Evolutionary conservation across 2,797 vertebrate genomes (phyloP).

Genomic region (Lateolabrax maculatus): DNA sequence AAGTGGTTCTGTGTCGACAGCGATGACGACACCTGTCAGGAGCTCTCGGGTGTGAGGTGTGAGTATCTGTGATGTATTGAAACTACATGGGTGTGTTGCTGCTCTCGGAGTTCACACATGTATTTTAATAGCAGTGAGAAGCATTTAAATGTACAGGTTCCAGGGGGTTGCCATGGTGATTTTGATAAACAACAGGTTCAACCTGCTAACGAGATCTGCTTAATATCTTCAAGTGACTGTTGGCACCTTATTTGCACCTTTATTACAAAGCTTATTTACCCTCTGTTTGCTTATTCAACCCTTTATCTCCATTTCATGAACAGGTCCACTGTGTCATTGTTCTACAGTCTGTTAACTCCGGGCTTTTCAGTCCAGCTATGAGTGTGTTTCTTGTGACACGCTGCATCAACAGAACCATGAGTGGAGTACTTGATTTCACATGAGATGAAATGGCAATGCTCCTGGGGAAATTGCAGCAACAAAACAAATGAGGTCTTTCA

Average conservation of each 20-base stretch:
- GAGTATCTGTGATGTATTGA: neutral
- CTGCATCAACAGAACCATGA: neutral
- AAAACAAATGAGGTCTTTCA: neutral
- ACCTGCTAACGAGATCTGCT: too few relatives aligned
- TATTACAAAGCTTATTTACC: too few relatives aligned
- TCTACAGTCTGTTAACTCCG: neutral
- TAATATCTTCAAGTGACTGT: too few relatives aligned
- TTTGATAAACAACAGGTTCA: too few relatives aligned
- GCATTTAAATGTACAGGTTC: neutral
- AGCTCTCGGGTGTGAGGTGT: conserved; percentile 26
- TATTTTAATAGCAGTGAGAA: neutral
- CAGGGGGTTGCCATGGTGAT: neutral
- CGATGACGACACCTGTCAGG: conserved; percentile 9
- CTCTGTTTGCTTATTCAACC: neutral
- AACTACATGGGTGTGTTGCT: neutral
- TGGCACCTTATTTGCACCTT: too few relatives aligned
- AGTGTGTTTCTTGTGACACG: neutral
- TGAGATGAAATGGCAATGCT: neutral
- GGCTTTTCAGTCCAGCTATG: neutral
- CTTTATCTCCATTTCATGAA: neutral
- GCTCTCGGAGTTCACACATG: neutral
- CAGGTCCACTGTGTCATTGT: neutral
- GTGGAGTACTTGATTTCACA: neutral
- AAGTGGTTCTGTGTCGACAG: conserved; percentile 20
- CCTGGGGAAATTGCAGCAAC: neutral